These are phyloP conservation scores for Hyles euphorbiae DNA, from an alignment of 1,140 invertebrate genomes.

Conservation along the genomic window DNA sequence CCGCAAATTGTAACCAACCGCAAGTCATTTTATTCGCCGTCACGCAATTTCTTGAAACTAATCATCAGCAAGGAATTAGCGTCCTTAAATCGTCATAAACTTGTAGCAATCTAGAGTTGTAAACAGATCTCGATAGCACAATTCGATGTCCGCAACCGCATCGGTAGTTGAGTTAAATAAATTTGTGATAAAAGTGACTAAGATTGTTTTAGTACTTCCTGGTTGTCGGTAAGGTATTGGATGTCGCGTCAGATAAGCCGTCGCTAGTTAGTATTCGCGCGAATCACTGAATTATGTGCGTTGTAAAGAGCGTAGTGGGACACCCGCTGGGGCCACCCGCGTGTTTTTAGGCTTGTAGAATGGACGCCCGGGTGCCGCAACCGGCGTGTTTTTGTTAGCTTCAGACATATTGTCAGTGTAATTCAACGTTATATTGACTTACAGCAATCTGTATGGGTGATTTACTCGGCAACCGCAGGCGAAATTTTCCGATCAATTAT, in stretches of 20 bases:
- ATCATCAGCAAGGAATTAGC: slow-evolving; percentile 36
- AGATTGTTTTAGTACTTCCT: slow-evolving; percentile 58
- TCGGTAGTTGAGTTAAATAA: slow-evolving; percentile 4
- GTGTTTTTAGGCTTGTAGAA: slow-evolving; percentile 25
- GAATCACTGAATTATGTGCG: slow-evolving; percentile 67
- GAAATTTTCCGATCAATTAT: no score
- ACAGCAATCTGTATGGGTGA: no score
- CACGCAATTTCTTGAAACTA: slow-evolving; percentile 44
- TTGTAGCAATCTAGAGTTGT: no score
- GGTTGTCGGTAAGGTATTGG: slow-evolving; percentile 45
- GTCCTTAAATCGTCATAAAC: no score
- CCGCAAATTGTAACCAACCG: slow-evolving; percentile 59
- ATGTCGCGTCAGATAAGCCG: slow-evolving; percentile 52
- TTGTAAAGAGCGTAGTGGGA: slow-evolving; percentile 44
- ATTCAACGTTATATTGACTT: no score
- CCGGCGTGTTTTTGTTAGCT: slow-evolving; percentile 13
- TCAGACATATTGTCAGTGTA: slow-evolving; percentile 12
- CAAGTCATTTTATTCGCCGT: slow-evolving; percentile 55
- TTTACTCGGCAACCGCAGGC: no score
- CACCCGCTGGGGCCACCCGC: slow-evolving; percentile 67
- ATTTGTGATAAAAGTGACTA: slow-evolving; percentile 35
- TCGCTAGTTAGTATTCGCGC: slow-evolving; percentile 56
- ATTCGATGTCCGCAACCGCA: no score
- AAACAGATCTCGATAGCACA: no score
- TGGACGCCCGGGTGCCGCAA: slow-evolving; percentile 27